These are phyloP conservation scores for Hyla sarda DNA, from an alignment of 2,113 vertebrate genomes.

Conservation along the genomic window DNA sequence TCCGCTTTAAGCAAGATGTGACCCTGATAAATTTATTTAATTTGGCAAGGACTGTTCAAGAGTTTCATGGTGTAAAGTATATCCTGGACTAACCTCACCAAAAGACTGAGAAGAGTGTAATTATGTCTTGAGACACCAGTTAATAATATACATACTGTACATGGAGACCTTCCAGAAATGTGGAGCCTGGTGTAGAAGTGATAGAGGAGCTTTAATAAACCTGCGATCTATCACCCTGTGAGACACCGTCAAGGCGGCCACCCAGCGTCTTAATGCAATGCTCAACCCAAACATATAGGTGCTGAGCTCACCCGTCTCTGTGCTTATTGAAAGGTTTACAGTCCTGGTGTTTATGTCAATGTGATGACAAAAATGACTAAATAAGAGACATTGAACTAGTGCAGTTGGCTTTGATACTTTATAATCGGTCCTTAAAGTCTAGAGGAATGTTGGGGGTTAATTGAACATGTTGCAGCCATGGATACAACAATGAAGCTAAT, in stretches of 20 bases:
- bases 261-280: constrained; percentile 36
- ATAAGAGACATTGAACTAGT: neutral
- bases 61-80: constrained; percentile 18
- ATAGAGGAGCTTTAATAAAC: constrained; percentile 35
- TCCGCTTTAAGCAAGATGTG: neutral
- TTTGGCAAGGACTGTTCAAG: neutral
- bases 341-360: neutral
- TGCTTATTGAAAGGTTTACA: neutral
- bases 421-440: neutral
- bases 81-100: constrained; percentile 20
- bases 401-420: neutral
- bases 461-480: neutral
- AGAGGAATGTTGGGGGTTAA: neutral
- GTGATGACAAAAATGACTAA: neutral
- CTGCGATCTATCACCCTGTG: constrained; percentile 28
- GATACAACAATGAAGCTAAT: neutral
- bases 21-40: neutral
- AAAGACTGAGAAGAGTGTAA: constrained; percentile 11
- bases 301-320: neutral
- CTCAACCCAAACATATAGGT: constrained; percentile 32
- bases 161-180: constrained; percentile 18
- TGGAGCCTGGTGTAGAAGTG: constrained; percentile 1
- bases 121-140: constrained; percentile 24
- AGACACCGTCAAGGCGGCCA: constrained; percentile 41
- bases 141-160: constrained; percentile 13